Evolutionary conservation across 2,797 vertebrate species (phyloP), one percentile per base, ranked within the genome.

Genomic region (Pelochelys cantorii): DNA sequence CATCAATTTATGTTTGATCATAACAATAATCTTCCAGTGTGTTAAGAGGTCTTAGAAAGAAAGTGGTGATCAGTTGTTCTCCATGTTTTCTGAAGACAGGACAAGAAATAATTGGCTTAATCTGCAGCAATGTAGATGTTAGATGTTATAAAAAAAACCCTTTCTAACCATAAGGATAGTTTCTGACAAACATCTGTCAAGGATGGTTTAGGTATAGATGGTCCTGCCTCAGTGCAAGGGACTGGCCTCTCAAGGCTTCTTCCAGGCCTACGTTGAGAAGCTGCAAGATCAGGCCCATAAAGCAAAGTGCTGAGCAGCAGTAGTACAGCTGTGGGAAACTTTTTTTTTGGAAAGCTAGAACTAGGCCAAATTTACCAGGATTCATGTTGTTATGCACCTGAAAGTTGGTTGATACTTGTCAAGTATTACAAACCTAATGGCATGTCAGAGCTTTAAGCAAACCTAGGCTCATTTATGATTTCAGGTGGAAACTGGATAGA

Each of bases 1-100:
- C 92, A 83, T 53, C 37, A 54, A 90, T 95, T 94, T 78, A 11
- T 74, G 59, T 82, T 82, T 83, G 78, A 91, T 42, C 42, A 42
- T 78, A 78, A 52, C 25, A 42, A 37, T 71, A 37, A 71, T 71
- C n/a, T 71, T 71, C 65, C 34, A 37, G 34, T 71, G 34, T 37
- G n/a, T 37, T 22, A 71, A 34, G 18, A 17, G 65, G 18, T 71
- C 8, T 71, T 37, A 34, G 34, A 34, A 71, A 71, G n/a, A 71
- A n/a, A n/a, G n/a, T 37, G 20, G n/a, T 71, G 9, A 37, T 34
- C n/a, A 37, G 65, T 71, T 71, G n/a, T 71, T 71, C 11, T 71
- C 65, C n/a, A 37, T 22, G 65, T 71, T n/a, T 8, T 34, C 15
- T 71, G 65, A 71, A 34, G n/a, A 17, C 18, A 71, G 65, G 9